A percentile compares a stretch with the other conserved stretches of the same genome.
These are phyloP conservation scores for Drosophila niveifrons DNA, from an alignment of 2,888 invertebrate species.

Conservation along the genomic window DNA sequence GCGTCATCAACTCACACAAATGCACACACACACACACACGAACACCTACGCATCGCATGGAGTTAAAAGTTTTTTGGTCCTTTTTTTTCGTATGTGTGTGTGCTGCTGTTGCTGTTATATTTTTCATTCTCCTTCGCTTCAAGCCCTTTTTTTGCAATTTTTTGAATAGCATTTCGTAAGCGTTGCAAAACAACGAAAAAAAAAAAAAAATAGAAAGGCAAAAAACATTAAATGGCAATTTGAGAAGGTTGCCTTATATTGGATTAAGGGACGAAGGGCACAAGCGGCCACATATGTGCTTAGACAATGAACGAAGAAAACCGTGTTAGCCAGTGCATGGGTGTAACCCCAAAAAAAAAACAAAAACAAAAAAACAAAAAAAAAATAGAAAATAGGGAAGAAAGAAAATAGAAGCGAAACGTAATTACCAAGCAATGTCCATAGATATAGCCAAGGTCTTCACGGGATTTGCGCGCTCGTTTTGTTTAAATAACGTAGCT, in stretches of 20 bases:
- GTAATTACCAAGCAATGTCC: slow-evolving; percentile 69
- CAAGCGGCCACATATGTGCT: slow-evolving; percentile 46
- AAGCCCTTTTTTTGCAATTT: slow-evolving; percentile 74
- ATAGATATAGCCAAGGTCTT: slow-evolving; percentile 33
- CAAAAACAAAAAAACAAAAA: neutral
- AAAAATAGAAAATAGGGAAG: neutral
- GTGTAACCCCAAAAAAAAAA: slow-evolving; percentile 43
- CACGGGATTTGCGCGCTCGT: slow-evolving; percentile 50
- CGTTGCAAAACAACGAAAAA: slow-evolving; percentile 67
- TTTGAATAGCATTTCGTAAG: slow-evolving; percentile 73
- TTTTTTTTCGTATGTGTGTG: slow-evolving; percentile 53
- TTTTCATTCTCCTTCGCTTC: slow-evolving; percentile 20
- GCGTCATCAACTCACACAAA: slow-evolving; percentile 44
- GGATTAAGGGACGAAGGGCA: slow-evolving; percentile 62
- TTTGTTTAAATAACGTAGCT: slow-evolving; percentile 77
- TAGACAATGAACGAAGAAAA: slow-evolving; percentile 35
- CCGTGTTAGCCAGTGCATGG: slow-evolving; percentile 25
- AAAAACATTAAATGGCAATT: slow-evolving; percentile 76
- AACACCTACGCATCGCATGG: slow-evolving; percentile 10
- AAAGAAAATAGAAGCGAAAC: slow-evolving; percentile 33
- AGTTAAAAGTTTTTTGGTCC: slow-evolving; percentile 73
- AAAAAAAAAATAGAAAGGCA: slow-evolving; percentile 37
- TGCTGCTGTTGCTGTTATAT: slow-evolving; percentile 25
- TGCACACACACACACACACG: slow-evolving; percentile 21
- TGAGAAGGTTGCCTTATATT: slow-evolving; percentile 69